Percentiles rank a stretch among this genome's conserved stretches.
These are phyloP conservation scores for Lycia hirtaria DNA, from an alignment of 2,888 invertebrate species.

Conservation along the genomic window DNA sequence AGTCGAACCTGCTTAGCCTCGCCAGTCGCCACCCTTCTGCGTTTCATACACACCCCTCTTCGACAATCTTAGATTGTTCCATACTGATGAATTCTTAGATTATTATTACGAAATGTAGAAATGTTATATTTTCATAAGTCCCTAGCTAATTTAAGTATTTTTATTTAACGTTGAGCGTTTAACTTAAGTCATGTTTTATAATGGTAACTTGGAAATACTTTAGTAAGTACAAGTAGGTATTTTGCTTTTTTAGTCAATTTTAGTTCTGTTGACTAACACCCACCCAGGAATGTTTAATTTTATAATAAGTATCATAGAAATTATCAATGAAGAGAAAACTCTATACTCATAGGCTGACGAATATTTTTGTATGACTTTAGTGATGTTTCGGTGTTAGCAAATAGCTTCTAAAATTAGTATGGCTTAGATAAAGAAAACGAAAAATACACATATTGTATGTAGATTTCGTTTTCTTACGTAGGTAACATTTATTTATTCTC, in stretches of 20 bases:
- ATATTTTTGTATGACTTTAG: constrained; percentile 28
- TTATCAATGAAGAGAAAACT: neutral
- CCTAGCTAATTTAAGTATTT: constrained; percentile 11
- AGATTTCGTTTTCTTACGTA: too few relatives aligned
- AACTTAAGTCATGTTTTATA: neutral
- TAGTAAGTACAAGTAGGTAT: neutral
- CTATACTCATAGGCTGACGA: constrained; percentile 8
- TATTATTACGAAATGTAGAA: neutral
- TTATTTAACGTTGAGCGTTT: neutral
- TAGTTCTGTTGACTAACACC: neutral
- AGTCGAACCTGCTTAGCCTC: constrained; percentile 54
- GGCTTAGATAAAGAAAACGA: neutral
- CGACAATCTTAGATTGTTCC: constrained; percentile 27
- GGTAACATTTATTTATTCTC: too few relatives aligned
- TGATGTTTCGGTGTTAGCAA: constrained; percentile 21
- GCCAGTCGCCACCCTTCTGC: constrained; percentile 48
- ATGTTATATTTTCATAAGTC: constrained; percentile 8
- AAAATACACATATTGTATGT: neutral
- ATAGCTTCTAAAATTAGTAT: constrained; percentile 17
- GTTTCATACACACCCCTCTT: constrained; percentile 50
- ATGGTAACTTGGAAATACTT: neutral
- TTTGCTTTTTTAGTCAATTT: neutral
- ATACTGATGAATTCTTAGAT: neutral
- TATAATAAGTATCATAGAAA: neutral
- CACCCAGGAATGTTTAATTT: neutral